These are phyloP conservation scores for Lordiphosa clarofinis DNA, from an alignment of 1,140 invertebrate species.

Conservation along the genomic window DNA sequence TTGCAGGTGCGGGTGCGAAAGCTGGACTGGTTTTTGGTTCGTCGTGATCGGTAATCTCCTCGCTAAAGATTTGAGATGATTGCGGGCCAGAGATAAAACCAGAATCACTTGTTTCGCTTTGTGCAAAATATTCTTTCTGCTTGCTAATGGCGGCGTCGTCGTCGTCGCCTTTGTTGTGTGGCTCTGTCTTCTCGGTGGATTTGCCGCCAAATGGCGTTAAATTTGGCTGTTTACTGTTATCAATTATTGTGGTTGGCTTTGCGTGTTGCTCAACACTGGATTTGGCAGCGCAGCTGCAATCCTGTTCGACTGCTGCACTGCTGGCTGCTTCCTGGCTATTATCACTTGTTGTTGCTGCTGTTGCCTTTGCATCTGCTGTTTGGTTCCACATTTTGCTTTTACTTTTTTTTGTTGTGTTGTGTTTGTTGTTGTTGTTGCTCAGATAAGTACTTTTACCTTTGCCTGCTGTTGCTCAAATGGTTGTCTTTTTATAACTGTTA, in stretches of 20 bases:
- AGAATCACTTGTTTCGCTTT: conserved; percentile 80
- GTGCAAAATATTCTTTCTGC: conserved; percentile 70
- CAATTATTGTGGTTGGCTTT: conserved; percentile 25
- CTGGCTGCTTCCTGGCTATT: conserved; percentile 56
- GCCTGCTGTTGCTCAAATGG: conserved; percentile 12
- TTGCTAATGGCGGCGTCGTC: conserved; percentile 49
- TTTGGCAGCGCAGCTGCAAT: conserved; percentile 5
- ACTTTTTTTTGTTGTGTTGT: conserved; percentile 29
- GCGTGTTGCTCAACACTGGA: conserved; percentile 60
- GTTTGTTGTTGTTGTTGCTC: conserved; percentile 8
- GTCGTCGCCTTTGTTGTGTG: conserved; percentile 18
- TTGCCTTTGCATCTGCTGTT: conserved; percentile 45
- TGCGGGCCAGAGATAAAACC: conserved; percentile 77
- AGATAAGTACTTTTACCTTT: conserved; percentile 7
- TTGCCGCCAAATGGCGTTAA: conserved; percentile 62
- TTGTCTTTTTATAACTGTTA: conserved; percentile 18
- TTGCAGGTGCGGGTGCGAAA: conserved; percentile 7
- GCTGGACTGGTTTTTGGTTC: conserved; percentile 17
- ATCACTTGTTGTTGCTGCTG: conserved; percentile 65
- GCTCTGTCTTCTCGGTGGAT: conserved; percentile 35
- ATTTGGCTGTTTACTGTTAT: conserved; percentile 59
- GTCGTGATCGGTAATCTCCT: conserved; percentile 38
- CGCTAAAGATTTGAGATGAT: conserved; percentile 63
- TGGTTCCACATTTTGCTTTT: conserved; percentile 77
- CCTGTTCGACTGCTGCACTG: conserved; percentile 25